A percentile compares a stretch with the other conserved stretches of the same genome.
Conservation (phyloP, 2,113 vertebrate species). For the Catharus fuscescens region DNA sequence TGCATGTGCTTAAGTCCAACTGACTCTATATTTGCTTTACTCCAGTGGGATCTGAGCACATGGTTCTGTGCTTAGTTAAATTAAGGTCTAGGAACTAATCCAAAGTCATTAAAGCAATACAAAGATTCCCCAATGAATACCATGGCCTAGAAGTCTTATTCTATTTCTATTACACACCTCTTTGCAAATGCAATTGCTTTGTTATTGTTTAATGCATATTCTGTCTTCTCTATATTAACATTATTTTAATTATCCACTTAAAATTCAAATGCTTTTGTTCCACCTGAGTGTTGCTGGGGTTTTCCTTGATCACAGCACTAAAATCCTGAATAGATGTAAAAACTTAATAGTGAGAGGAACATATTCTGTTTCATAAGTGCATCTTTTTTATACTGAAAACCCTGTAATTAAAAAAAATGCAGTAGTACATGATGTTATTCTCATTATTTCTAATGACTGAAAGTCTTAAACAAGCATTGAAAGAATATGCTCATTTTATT, state of each 20-base stretch:
- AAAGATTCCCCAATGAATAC: not conserved
- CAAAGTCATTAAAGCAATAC: conserved; percentile 24
- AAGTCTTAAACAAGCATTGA: not conserved
- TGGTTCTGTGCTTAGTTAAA: not conserved
- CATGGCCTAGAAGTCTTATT: not conserved
- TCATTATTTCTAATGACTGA: not conserved
- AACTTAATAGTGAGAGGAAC: conserved; percentile 64
- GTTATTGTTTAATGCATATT: not conserved
- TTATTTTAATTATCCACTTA: not conserved
- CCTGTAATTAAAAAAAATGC: conserved; percentile 9
- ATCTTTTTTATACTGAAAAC: conserved; percentile 73
- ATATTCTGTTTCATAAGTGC: conserved; percentile 73
- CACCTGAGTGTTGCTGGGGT: conserved; percentile 63
- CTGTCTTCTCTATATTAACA: not conserved
- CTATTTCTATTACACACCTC: not conserved
- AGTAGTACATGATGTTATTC: not conserved
- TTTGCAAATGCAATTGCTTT: conserved; percentile 5
- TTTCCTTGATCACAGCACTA: conserved; percentile 71
- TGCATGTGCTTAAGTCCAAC: not conserved
- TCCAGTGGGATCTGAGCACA: not conserved
- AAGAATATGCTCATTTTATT: not conserved
- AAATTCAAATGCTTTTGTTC: conserved; percentile 28
- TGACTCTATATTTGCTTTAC: not conserved
- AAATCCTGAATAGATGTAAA: conserved; percentile 78
- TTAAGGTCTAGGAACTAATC: conserved; percentile 33